Evolutionary conservation across 2,113 vertebrate genomes (phyloP).

Genomic region (Amphiprion ocellaris): DNA sequence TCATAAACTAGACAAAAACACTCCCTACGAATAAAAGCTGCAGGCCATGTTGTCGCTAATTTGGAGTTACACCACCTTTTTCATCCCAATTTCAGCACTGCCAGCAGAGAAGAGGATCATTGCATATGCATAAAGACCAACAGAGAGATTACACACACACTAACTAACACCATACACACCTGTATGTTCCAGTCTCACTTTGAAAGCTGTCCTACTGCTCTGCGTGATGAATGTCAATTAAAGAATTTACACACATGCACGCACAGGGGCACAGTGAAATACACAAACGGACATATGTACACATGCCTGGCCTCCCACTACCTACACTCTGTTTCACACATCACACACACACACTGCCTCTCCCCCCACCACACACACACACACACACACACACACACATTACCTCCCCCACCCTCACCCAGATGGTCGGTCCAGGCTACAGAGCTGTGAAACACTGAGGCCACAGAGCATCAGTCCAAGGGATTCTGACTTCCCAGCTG

Average conservation of each 20-base stretch:
- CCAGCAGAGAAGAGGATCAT: constrained; percentile 40
- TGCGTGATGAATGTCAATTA: constrained; percentile 26
- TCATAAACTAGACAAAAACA: constrained; percentile 53
- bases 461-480: constrained; percentile 70
- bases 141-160: constrained; percentile 8
- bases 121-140: constrained; percentile 37
- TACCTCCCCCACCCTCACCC: constrained; percentile 12
- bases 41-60: constrained; percentile 36
- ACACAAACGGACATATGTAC: constrained; percentile 3
- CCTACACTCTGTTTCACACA: constrained; percentile 19
- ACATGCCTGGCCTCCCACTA: constrained; percentile 27
- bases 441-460: constrained; percentile 69
- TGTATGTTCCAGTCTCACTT: constrained; percentile 12
- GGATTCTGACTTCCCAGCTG: constrained; percentile 77
- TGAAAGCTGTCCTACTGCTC: constrained; percentile 5
- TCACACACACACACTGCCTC: constrained; percentile 7
- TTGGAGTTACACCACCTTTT: constrained; percentile 42
- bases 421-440: constrained; percentile 63
- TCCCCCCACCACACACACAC: constrained; percentile 10
- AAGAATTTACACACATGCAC: constrained; percentile 21
- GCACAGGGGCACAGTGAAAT: constrained; percentile 5
- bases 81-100: constrained; percentile 14
- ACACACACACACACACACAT: constrained; percentile 1
- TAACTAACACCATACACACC: neutral
- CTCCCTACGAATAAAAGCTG: constrained; percentile 43